Percentiles rank a stretch among this genome's conserved stretches.
Evolutionary conservation across 2,888 invertebrate genomes (phyloP).

Genomic region (Germaria angustata): DNA sequence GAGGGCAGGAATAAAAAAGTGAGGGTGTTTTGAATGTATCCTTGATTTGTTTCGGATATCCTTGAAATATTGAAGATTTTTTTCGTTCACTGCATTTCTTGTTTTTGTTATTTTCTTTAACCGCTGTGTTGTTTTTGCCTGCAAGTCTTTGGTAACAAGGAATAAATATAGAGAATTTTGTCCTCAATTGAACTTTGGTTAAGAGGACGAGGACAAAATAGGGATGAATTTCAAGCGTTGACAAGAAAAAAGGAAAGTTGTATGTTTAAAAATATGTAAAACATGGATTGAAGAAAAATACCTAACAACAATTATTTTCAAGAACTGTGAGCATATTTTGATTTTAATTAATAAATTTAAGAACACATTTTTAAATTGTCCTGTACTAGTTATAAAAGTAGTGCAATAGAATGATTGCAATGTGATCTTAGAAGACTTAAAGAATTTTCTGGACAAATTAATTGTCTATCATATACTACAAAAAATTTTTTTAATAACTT

Average conservation of each 20-base stretch:
- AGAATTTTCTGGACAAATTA: too few species aligned
- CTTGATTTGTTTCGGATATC: slow-evolving; percentile 67
- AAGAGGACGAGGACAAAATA: slow-evolving; percentile 11
- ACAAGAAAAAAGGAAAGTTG: slow-evolving; percentile 12
- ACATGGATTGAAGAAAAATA: background rate
- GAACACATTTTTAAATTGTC: too few species aligned
- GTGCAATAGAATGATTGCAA: too few species aligned
- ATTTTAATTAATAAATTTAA: too few species aligned
- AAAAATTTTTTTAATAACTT: too few species aligned
- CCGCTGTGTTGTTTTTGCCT: slow-evolving; percentile 22
- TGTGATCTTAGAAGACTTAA: too few species aligned
- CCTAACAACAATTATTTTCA: too few species aligned
- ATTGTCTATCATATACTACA: too few species aligned
- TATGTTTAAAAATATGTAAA: background rate
- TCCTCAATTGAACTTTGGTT: slow-evolving; percentile 63
- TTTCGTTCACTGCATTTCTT: slow-evolving; percentile 13
- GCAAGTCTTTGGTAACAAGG: slow-evolving; percentile 28
- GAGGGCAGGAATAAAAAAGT: slow-evolving; percentile 24
- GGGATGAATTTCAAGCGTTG: slow-evolving; percentile 37
- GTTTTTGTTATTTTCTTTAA: slow-evolving; percentile 23
- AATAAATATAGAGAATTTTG: slow-evolving; percentile 33
- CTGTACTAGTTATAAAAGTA: too few species aligned
- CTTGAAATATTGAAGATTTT: slow-evolving; percentile 58
- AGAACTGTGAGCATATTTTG: too few species aligned
- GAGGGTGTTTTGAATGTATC: slow-evolving; percentile 59